Percentiles rank a stretch among this genome's conserved stretches.
phyloP scores from a whole-genome alignment of 2,888 invertebrate species.

The Isotomurus palustris region DNA sequence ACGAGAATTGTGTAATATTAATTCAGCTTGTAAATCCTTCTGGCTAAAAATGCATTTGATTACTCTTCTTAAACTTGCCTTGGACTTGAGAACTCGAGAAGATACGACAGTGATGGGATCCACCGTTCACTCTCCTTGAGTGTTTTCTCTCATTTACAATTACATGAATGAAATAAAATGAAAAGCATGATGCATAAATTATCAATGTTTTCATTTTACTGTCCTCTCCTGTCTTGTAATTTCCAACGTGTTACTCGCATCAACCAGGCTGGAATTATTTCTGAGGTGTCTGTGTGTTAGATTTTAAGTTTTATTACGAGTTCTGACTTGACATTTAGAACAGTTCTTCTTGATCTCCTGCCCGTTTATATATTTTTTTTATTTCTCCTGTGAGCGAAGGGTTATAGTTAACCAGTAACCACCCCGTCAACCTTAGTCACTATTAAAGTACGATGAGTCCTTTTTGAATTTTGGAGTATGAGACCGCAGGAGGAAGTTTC shows the following conservation, averaged over 20 bases:
- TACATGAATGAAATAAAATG: slow-evolving; percentile 28
- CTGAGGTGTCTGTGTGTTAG: slow-evolving; percentile 15
- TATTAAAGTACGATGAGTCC: no score
- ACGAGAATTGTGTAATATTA: background rate
- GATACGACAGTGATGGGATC: no score
- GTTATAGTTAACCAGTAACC: no score
- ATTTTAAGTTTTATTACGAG: slow-evolving; percentile 36
- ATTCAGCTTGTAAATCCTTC: no score
- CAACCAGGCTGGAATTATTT: background rate
- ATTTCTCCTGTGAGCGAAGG: background rate
- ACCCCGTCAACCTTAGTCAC: no score
- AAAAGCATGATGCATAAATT: slow-evolving; percentile 34
- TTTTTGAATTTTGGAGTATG: no score
- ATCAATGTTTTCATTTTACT: slow-evolving; percentile 29
- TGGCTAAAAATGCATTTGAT: no score
- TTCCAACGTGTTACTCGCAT: slow-evolving; percentile 4
- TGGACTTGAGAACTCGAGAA: no score
- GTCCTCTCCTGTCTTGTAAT: slow-evolving; percentile 11
- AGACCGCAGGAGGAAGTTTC: no score
- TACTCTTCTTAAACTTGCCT: no score
- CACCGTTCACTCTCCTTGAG: background rate
- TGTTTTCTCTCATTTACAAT: background rate
- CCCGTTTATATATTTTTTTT: background rate
- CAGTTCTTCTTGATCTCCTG: background rate
- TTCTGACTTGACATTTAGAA: slow-evolving; percentile 35